Conservation (phyloP, 2,113 vertebrate genomes). For the Rynchops niger region DNA sequence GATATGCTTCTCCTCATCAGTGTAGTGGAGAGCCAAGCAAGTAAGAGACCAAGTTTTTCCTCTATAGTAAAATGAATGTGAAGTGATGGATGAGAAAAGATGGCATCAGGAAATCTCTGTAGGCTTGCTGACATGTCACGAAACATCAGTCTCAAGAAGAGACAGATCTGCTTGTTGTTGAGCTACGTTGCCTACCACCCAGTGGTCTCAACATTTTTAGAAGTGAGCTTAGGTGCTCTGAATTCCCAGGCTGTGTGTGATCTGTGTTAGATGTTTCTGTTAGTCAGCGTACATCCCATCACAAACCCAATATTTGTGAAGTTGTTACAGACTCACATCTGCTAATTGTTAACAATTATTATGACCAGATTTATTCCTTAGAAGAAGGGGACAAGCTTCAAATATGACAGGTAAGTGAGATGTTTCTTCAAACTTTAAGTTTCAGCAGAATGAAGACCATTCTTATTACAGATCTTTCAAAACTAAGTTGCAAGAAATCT, state of each 20-base stretch:
- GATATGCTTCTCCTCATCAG: accelerated
- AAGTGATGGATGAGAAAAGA: background rate
- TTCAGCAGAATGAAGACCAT: background rate
- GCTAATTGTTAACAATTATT: background rate
- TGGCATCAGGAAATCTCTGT: background rate
- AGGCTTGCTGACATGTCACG: background rate
- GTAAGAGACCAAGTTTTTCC: background rate
- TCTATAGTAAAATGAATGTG: background rate
- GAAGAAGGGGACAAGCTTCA: background rate
- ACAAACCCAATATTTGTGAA: background rate
- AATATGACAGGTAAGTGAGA: background rate
- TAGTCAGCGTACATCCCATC: background rate
- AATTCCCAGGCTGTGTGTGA: background rate
- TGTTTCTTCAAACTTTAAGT: background rate
- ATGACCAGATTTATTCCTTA: background rate
- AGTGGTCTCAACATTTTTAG: background rate
- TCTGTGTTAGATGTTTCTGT: accelerated
- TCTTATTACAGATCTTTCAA: background rate
- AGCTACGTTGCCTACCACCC: background rate
- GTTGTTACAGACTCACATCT: background rate
- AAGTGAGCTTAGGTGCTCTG: background rate
- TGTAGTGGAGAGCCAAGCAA: background rate
- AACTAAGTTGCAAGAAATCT: conserved; percentile 22
- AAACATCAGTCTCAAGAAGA: background rate
- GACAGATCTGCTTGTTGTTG: background rate